Base-by-base conservation (phyloP, 2,888 invertebrate genomes). In the Diarsia mendica region DNA sequence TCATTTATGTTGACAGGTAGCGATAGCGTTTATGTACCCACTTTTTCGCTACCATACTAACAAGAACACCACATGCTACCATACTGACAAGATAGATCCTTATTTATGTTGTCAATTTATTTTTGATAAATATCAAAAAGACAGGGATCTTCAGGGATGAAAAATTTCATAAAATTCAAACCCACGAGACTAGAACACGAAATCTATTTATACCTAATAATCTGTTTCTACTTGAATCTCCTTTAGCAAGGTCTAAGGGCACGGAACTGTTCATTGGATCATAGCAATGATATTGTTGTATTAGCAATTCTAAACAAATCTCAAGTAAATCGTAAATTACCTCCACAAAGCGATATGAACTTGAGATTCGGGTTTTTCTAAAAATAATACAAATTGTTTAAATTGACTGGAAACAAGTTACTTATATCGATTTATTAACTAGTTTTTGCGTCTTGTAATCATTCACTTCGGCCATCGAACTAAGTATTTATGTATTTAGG, bases 321-420 rank as follows among this genome's bases (percentile, higher is more conserved):
- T 33, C 33, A 44, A n/a, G 18, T 48, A 44, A 51, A 48, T 28
- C 23, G 20, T 20, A 39, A 51, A 18, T 61, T 28, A 64, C 33
- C 0, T 18, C 44, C 28, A 44, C 20, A 3, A 28, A 28, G 28
- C 28, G 28, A 8, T 58, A 58, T 18, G 8, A 10, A 18, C 18
- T 72, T 55, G 10, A 44, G 23, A 65, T 48, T 20, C 23, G 46
- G 53, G 39, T 48, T 53, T 15, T 10, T 61, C n/a, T 72, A 63
- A 66, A 66, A 55, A 61, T 49, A 61, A 28, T 44, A 53, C 28
- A 11, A 33, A n/a, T 44, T 2, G 2, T 28, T 13, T 49, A 39
- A 15, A 23, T 72, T 48, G n/a, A 61, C 72, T 61, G 3, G 33
- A 23, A 48, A 55, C 48, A 68, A 18, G 53, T 76, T 48, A n/a